These are phyloP conservation scores for Rissa tridactyla DNA, from an alignment of 2,113 vertebrate genomes.

Conservation along the genomic window DNA sequence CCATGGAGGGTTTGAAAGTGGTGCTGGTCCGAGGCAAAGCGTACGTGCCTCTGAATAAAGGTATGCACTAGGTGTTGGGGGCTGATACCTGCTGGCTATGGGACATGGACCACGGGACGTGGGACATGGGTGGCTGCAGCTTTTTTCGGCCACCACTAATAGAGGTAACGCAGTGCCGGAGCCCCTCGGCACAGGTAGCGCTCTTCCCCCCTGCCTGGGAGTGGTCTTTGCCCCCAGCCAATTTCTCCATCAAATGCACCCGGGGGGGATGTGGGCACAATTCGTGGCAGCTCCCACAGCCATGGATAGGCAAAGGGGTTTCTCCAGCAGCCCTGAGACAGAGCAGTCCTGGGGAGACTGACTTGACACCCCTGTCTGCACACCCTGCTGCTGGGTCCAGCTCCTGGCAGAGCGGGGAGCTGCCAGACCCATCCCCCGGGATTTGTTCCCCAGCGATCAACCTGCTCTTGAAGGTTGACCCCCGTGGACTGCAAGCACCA, in stretches of 20 bases:
- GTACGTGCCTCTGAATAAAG: no score
- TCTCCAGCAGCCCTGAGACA: neutral
- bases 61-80: accelerated
- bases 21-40: neutral
- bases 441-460: neutral
- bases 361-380: neutral
- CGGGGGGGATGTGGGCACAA: no score
- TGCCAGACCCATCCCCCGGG: neutral
- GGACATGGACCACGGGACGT: neutral
- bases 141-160: neutral
- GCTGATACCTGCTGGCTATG: neutral
- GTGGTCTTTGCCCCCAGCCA: neutral
- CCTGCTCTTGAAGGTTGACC: neutral
- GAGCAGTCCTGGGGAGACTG: neutral
- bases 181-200: accelerated
- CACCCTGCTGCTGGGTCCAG: neutral
- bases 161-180: accelerated
- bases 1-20: accelerated
- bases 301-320: neutral
- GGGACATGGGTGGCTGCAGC: neutral
- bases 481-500: accelerated
- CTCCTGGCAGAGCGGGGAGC: neutral
- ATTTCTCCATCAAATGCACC: neutral
- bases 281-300: neutral
- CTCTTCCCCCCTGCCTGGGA: neutral